These are phyloP conservation scores for Psittacus erithacus DNA, from an alignment of 2,113 vertebrate genomes.

Conservation along the genomic window DNA sequence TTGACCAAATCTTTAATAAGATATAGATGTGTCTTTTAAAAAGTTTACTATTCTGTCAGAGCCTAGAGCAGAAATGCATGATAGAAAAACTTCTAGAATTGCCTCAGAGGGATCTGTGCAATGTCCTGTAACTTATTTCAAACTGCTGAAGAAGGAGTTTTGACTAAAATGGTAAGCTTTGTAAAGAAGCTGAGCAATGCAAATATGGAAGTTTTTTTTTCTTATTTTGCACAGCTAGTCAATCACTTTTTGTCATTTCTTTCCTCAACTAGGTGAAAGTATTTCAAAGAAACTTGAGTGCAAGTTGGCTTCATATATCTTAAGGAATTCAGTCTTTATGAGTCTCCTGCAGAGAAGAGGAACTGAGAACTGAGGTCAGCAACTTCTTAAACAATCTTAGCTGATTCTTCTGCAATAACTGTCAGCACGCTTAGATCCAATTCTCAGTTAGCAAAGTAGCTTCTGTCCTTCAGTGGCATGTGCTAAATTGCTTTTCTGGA, in stretches of 20 bases:
- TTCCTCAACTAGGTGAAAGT: not conserved
- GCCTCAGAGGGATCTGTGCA: not conserved
- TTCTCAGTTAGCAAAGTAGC: not conserved
- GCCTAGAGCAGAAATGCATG: not conserved
- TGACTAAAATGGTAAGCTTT: not conserved
- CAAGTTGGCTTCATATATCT: not conserved
- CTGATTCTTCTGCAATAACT: not conserved
- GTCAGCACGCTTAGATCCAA: not conserved
- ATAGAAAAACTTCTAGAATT: not conserved
- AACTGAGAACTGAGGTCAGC: not conserved
- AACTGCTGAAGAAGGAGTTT: not conserved
- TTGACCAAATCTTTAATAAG: not conserved
- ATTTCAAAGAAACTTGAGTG: not conserved
- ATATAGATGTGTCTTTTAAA: not conserved
- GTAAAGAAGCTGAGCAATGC: not conserved
- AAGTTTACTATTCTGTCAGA: not conserved
- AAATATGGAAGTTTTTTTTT: not conserved
- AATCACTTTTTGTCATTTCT: not conserved
- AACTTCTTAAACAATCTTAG: not conserved
- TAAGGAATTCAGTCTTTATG: not conserved
- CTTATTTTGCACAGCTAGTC: not conserved
- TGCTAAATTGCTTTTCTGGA: not conserved
- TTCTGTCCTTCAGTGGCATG: not conserved
- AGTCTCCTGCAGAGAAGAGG: not conserved
- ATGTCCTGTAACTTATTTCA: not conserved